These are phyloP conservation scores for Melieria picta DNA, from an alignment of 2,888 invertebrate genomes.

Conservation along the genomic window DNA sequence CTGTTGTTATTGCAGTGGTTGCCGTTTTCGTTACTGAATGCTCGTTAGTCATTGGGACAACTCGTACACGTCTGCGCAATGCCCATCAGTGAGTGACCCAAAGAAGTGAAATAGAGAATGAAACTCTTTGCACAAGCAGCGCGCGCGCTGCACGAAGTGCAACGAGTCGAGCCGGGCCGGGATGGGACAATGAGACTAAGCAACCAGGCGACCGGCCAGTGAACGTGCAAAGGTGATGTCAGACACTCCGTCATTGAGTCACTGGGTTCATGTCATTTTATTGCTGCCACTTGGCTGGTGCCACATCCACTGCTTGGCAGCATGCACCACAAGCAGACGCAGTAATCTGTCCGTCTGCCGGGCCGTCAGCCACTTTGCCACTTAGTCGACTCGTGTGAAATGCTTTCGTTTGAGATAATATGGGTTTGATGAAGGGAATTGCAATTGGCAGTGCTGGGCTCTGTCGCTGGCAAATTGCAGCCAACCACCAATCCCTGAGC, in stretches of 20 bases:
- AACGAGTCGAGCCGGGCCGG: too few species aligned
- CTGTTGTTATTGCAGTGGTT: slow-evolving; percentile 35
- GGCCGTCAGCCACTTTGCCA: slow-evolving; percentile 13
- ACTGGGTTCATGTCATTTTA: background rate
- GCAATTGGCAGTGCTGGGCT: background rate
- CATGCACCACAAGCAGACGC: background rate
- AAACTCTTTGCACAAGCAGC: background rate
- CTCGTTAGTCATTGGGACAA: background rate
- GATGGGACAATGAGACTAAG: background rate
- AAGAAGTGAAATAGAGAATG: slow-evolving; percentile 53
- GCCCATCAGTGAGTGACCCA: slow-evolving; percentile 50
- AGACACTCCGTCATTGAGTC: slow-evolving; percentile 5
- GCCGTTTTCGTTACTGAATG: slow-evolving; percentile 1
- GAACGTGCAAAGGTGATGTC: slow-evolving; percentile 3
- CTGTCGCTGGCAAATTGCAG: background rate
- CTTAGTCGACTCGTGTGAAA: slow-evolving; percentile 29
- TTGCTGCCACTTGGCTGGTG: background rate
- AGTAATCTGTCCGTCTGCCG: background rate
- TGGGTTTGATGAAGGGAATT: slow-evolving; percentile 32
- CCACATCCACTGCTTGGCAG: background rate
- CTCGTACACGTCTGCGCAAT: background rate
- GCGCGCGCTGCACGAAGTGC: background rate
- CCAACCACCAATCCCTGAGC: background rate
- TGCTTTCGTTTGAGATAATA: slow-evolving; percentile 32
- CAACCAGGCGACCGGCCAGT: background rate